Conservation (phyloP, 37 sponge, comb jelly and placozoan genomes). For the Theonella swinhoei region DNA sequence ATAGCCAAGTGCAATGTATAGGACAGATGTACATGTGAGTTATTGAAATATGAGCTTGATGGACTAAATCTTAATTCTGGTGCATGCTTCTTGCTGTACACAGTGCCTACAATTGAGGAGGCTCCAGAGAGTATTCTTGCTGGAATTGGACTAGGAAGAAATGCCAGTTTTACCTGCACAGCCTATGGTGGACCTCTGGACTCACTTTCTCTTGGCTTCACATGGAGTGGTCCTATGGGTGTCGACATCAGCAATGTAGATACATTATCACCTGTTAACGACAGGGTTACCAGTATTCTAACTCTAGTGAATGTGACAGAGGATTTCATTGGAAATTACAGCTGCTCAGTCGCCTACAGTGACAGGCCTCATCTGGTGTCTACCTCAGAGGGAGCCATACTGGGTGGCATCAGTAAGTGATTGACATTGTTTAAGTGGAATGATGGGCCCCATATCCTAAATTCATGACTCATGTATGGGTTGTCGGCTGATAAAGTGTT, state of each 20-base stretch:
- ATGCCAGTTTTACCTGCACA: slow-evolving; percentile 23
- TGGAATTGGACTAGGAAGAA: background rate
- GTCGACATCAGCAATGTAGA: background rate
- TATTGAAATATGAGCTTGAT: background rate
- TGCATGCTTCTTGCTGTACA: background rate
- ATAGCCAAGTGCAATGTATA: too few species aligned
- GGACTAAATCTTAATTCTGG: too few species aligned
- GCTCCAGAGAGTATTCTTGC: background rate
- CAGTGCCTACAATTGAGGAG: background rate
- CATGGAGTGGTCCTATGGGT: slow-evolving; percentile 25
- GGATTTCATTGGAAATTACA: background rate
- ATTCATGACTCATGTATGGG: too few species aligned
- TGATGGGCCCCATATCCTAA: too few species aligned
- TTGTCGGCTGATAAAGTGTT: too few species aligned
- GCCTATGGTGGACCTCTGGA: slow-evolving; percentile 16
- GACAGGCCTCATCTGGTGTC: too few species aligned
- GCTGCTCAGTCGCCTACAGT: background rate
- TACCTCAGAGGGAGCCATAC: too few species aligned
- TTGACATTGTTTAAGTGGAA: too few species aligned
- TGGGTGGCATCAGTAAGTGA: too few species aligned
- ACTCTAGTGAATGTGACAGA: background rate
- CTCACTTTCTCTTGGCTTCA: slow-evolving; percentile 11
- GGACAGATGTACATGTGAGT: background rate
- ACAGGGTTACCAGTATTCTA: background rate
- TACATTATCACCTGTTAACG: background rate